Percentiles rank a stretch among this genome's conserved stretches.
phyloP scores from a whole-genome alignment of 1,140 invertebrate species.

The Lepidotrigona ventralis region DNA sequence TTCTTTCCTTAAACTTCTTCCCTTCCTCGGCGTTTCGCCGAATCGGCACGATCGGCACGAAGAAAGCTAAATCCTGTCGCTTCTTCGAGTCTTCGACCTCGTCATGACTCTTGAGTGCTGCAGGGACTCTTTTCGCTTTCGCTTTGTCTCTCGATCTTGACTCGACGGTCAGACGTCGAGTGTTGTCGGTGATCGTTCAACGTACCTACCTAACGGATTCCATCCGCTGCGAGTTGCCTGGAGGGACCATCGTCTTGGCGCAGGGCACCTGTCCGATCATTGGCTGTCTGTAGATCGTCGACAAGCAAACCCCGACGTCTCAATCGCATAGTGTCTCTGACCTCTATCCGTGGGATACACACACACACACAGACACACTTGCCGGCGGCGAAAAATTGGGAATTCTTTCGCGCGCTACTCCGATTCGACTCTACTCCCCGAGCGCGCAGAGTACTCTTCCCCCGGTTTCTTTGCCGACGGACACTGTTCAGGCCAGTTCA shows the following conservation, averaged over 20 bases:
- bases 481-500: slow-evolving; percentile 39
- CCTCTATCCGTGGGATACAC: neutral
- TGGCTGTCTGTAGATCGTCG: neutral
- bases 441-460: slow-evolving; percentile 26
- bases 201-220: slow-evolving; percentile 34
- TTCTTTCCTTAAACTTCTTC: too few species aligned
- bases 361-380: neutral
- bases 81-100: neutral
- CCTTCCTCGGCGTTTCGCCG: neutral
- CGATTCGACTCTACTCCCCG: neutral
- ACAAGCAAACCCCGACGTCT: neutral
- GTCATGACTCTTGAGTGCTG: neutral
- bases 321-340: neutral
- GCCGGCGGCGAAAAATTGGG: neutral
- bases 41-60: neutral
- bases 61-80: neutral
- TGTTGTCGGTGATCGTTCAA: neutral
- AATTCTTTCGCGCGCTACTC: neutral
- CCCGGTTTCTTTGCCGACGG: slow-evolving; percentile 34
- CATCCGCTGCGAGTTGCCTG: slow-evolving; percentile 10
- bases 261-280: slow-evolving; percentile 4
- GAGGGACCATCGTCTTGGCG: slow-evolving; percentile 1
- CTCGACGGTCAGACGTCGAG: neutral
- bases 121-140: neutral
- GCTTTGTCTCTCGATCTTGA: neutral